Conservation (phyloP, 2,888 invertebrate genomes). For the Antheraea assamensis region DNA sequence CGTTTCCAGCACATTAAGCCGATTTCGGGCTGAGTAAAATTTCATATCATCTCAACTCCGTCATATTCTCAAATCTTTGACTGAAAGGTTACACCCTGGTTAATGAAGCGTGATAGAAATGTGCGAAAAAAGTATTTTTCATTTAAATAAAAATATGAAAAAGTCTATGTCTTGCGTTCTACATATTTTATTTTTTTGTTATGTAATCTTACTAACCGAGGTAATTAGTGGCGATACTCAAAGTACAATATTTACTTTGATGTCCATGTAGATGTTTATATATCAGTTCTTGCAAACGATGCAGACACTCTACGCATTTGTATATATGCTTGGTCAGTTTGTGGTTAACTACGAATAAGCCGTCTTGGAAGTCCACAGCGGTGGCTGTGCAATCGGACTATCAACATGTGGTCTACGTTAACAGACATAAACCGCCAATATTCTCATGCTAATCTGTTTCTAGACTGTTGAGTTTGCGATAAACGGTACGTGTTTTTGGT, state of each 20-base stretch:
- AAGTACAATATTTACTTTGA: too few relatives aligned
- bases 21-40: constrained; percentile 34
- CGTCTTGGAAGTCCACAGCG: not conserved
- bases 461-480: not conserved
- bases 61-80: constrained; percentile 34
- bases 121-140: not conserved
- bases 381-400: not conserved
- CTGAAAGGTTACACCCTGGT: constrained; percentile 32
- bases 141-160: not conserved
- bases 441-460: not conserved
- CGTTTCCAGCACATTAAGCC: constrained; percentile 47
- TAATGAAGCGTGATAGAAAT: constrained; percentile 28
- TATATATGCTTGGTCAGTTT: not conserved
- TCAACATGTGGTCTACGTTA: not conserved
- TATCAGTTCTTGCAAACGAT: not conserved
- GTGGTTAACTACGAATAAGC: not conserved
- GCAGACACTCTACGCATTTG: not conserved
- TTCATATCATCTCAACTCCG: constrained; percentile 34
- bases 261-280: not conserved
- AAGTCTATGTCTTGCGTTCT: too few relatives aligned
- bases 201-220: not conserved
- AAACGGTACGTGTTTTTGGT: not conserved
- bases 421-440: not conserved
- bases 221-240: not conserved
- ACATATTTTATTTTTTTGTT: too few relatives aligned